These are phyloP conservation scores for Pogona vitticeps DNA, from an alignment of 2,113 vertebrate genomes.

Conservation along the genomic window DNA sequence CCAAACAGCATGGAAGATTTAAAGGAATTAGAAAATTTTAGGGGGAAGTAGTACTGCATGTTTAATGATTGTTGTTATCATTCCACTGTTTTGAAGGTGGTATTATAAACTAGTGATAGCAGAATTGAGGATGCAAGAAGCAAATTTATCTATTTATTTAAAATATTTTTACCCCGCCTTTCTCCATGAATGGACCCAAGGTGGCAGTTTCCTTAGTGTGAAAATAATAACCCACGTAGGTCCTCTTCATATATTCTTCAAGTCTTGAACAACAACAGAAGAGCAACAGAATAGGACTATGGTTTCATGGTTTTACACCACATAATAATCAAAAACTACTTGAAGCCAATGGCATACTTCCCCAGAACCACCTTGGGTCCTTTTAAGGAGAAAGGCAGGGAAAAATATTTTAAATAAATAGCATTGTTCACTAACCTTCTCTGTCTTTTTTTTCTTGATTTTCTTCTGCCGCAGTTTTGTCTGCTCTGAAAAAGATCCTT, in stretches of 20 bases:
- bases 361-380: too few relatives aligned
- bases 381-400: too few relatives aligned
- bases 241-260: too few relatives aligned
- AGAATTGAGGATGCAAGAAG: background rate
- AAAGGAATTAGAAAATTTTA: too few relatives aligned
- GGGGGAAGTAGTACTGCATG: too few relatives aligned
- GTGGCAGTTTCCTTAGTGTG: background rate
- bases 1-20: background rate
- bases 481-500: conserved; percentile 98
- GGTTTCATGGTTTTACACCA: background rate
- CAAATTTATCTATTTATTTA: too few relatives aligned
- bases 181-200: too few relatives aligned
- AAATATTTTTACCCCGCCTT: too few relatives aligned
- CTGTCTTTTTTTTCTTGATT: conserved; percentile 94
- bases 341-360: background rate
- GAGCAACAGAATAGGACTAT: background rate
- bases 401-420: fast-evolving
- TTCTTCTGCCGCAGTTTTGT: conserved; percentile 97
- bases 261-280: too few relatives aligned
- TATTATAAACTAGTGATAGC: background rate
- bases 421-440: conserved; percentile 78
- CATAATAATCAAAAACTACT: background rate
- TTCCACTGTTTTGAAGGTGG: background rate
- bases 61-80: background rate
- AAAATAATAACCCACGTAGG: background rate